Percentiles rank a stretch among this genome's conserved stretches.
phyloP scores from a whole-genome alignment of 2,888 invertebrate genomes.

The Spisula subtruncata region DNA sequence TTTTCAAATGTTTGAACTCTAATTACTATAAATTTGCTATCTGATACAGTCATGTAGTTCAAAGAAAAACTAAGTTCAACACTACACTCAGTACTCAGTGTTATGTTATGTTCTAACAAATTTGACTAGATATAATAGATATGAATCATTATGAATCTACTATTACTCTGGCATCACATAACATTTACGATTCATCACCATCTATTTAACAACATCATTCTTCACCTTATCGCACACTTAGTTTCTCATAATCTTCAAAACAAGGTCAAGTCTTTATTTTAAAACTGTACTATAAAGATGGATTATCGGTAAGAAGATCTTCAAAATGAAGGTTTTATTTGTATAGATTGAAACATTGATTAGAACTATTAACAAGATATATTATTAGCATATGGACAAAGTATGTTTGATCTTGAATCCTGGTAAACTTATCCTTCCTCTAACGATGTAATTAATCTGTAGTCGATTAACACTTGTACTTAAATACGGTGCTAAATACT shows the following conservation, averaged over 20 bases:
- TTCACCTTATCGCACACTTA: conserved; percentile 18
- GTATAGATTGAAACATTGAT: conserved; percentile 4
- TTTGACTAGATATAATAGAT: neutral
- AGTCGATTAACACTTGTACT: neutral
- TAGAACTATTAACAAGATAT: neutral
- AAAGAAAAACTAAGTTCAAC: no score
- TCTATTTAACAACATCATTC: neutral
- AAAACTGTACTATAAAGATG: neutral
- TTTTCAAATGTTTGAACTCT: neutral
- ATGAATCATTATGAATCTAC: neutral
- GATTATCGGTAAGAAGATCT: neutral
- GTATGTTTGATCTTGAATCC: neutral
- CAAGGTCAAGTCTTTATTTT: conserved; percentile 1
- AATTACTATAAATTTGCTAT: no score
- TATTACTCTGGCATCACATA: neutral
- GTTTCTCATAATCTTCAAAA: neutral
- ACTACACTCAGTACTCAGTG: no score
- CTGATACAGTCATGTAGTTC: no score
- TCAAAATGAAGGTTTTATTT: conserved; percentile 1
- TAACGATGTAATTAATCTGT: neutral
- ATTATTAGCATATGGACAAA: neutral
- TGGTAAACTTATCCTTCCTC: neutral
- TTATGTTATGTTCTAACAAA: neutral
- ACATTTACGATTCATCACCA: neutral
- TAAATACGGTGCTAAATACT: neutral